phyloP scores from a whole-genome alignment of 2,113 vertebrate species.

The Murina feae region DNA sequence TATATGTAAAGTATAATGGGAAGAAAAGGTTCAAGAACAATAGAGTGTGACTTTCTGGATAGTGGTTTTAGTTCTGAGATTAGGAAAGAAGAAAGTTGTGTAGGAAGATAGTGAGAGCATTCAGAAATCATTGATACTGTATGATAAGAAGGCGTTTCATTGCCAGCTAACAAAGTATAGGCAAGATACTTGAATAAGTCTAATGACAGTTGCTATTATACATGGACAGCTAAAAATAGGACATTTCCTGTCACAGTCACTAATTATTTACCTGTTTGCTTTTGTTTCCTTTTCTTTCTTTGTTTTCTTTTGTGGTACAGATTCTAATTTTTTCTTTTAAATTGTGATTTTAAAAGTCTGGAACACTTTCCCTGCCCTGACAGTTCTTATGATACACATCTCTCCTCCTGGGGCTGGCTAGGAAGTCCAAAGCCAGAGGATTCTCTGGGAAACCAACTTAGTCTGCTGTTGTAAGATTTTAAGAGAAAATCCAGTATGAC shows the following conservation, averaged over 20 bases:
- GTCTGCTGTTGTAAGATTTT: not conserved
- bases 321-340: not conserved
- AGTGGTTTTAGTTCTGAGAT: not conserved
- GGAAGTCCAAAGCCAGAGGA: not conserved
- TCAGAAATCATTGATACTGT: not conserved
- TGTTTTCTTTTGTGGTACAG: not conserved
- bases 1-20: not conserved
- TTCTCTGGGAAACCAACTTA: not conserved
- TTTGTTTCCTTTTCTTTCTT: not conserved
- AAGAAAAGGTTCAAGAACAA: not conserved
- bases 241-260: not conserved
- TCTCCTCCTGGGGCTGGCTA: not conserved
- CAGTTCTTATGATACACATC: not conserved
- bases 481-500: not conserved
- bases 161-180: not conserved
- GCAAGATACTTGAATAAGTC: not conserved
- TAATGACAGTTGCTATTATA: not conserved
- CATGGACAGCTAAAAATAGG: not conserved
- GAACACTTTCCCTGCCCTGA: not conserved
- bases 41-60: not conserved
- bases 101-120: no score
- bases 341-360: not conserved
- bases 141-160: not conserved
- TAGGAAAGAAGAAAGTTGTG: not conserved
- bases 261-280: not conserved